Percentiles rank a stretch among this genome's conserved stretches.
phyloP scores from a whole-genome alignment of 2,888 invertebrate genomes.

The Acanthosepion pharaonis region DNA sequence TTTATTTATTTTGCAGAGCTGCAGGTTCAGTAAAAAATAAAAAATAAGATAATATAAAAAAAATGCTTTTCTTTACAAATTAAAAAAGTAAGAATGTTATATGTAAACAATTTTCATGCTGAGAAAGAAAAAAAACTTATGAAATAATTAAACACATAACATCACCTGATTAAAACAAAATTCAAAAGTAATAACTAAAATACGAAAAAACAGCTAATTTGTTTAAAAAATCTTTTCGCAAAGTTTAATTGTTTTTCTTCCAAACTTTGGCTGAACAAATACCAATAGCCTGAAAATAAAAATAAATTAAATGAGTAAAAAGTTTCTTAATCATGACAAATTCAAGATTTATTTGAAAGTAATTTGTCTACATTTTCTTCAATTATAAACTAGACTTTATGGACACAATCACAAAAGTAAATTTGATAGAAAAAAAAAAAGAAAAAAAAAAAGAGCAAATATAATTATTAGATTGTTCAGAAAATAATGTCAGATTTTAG shows the following conservation, averaged over 20 bases:
- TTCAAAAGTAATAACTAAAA: not conserved
- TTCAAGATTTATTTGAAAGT: not conserved
- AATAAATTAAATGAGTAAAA: no score
- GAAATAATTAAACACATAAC: not conserved
- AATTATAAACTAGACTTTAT: not conserved
- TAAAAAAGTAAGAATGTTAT: not conserved
- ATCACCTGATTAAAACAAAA: not conserved
- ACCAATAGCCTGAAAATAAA: not conserved
- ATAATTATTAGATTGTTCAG: no score
- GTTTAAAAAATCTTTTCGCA: not conserved
- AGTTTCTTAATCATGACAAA: no score
- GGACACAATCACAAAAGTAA: conserved; percentile 43
- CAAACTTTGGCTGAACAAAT: not conserved
- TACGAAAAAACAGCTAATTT: not conserved
- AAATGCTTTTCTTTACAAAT: conserved; percentile 2
- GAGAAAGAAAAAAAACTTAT: no score
- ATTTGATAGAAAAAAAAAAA: not conserved
- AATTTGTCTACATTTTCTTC: not conserved
- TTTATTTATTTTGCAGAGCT: not conserved
- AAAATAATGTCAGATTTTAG: no score
- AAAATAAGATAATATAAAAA: not conserved
- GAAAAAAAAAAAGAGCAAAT: not conserved
- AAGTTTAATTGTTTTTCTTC: not conserved
- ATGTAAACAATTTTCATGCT: not conserved
- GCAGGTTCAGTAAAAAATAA: not conserved